Conservation (phyloP, 2,888 invertebrate genomes). For the Ethmia dodecea region DNA sequence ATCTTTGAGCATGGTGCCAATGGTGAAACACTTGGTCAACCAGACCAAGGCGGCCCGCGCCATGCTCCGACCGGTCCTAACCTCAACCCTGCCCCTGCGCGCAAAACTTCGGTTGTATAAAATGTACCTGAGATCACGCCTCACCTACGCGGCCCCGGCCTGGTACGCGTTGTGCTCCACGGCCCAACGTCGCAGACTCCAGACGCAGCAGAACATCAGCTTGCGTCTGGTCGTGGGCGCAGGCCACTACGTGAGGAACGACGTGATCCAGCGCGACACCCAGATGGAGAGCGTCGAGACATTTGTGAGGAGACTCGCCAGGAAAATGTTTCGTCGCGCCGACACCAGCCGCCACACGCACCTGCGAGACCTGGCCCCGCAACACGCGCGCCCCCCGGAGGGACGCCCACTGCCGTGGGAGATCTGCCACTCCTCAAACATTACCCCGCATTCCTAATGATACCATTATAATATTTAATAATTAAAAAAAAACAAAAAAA, state of each 20-base stretch:
- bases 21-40: too few species aligned
- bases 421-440: neutral
- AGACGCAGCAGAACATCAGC: neutral
- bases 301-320: neutral
- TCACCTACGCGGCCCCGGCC: neutral
- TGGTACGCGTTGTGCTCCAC: neutral
- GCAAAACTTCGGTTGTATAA: constrained; percentile 12
- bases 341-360: neutral
- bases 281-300: neutral
- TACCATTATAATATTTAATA: neutral
- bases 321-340: neutral
- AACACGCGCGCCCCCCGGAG: neutral
- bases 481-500: too few species aligned
- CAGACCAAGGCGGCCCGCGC: constrained; percentile 2
- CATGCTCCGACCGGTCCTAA: neutral
- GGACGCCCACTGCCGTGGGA: neutral
- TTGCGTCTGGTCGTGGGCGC: neutral
- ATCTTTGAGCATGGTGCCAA: constrained; percentile 16
- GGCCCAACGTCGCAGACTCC: neutral
- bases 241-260: neutral
- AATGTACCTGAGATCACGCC: too few species aligned
- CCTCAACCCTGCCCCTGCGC: neutral
- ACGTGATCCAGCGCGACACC: neutral
- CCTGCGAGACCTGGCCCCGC: neutral
- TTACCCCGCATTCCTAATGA: neutral